phyloP scores from a whole-genome alignment of 2,888 invertebrate species.

The Punctoribates punctum region DNA sequence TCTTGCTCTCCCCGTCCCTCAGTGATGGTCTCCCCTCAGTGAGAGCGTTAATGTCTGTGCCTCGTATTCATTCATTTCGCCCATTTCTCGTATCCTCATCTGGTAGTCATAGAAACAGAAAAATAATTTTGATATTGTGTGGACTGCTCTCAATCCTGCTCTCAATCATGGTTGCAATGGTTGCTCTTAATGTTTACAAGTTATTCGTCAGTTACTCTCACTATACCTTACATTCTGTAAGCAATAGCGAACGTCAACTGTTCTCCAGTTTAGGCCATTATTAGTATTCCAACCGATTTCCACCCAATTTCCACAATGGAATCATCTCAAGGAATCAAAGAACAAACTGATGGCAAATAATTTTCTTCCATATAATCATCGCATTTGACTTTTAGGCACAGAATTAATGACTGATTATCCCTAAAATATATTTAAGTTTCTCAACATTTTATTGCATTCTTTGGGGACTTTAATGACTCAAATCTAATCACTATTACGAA shows the following conservation, averaged over 20 bases:
- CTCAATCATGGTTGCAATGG: conserved; percentile 24
- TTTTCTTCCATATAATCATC: conserved; percentile 8
- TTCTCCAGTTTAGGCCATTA: no score
- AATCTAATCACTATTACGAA: not conserved
- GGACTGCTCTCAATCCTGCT: conserved; percentile 6
- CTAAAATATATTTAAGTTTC: not conserved
- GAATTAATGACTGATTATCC: not conserved
- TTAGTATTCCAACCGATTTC: conserved; percentile 2
- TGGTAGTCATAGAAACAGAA: conserved; percentile 31
- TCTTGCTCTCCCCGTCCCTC: not conserved
- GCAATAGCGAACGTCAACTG: no score
- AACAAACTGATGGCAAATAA: not conserved
- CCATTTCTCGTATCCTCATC: conserved; percentile 9
- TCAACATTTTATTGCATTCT: conserved; percentile 7
- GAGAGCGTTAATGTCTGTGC: conserved; percentile 2
- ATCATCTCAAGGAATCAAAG: not conserved
- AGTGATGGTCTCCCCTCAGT: not conserved
- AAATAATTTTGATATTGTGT: conserved; percentile 36
- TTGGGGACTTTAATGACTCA: not conserved
- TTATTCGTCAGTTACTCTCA: not conserved
- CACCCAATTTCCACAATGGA: conserved; percentile 26
- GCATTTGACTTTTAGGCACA: not conserved
- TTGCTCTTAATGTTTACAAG: conserved; percentile 33
- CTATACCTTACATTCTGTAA: conserved; percentile 10
- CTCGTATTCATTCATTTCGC: conserved; percentile 16